These are phyloP conservation scores for Aphelenchoides besseyi DNA, from an alignment of 1,140 invertebrate species.

Conservation along the genomic window DNA sequence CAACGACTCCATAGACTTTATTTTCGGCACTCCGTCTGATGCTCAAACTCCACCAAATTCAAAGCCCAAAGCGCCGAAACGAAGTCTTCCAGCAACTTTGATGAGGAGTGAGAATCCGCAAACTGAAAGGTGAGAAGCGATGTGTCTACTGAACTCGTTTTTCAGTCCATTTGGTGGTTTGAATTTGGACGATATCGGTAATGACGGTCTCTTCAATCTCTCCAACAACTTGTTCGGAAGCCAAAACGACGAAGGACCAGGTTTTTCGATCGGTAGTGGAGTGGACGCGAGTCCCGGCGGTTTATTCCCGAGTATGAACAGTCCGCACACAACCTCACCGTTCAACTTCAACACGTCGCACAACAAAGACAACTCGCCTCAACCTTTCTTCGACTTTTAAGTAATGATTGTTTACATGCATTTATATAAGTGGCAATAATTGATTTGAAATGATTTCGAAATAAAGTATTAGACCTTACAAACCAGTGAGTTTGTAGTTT, in stretches of 20 bases:
- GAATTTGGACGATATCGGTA: too few species aligned
- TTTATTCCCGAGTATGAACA: slow-evolving; percentile 33
- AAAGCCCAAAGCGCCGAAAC: too few species aligned
- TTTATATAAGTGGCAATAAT: slow-evolving; percentile 82
- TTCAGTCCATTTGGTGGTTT: too few species aligned
- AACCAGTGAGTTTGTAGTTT: slow-evolving; percentile 77
- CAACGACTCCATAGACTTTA: too few species aligned
- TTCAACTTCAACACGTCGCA: slow-evolving; percentile 5
- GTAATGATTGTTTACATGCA: slow-evolving; percentile 93
- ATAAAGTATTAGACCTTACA: slow-evolving; percentile 79
- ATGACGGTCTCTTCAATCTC: too few species aligned
- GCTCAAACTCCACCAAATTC: too few species aligned
- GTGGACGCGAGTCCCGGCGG: neutral
- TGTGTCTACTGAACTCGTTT: too few species aligned
- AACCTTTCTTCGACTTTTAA: slow-evolving; percentile 97
- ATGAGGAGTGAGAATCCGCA: too few species aligned
- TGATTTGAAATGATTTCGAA: slow-evolving; percentile 79
- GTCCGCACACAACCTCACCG: slow-evolving; percentile 14
- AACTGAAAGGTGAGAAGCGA: too few species aligned
- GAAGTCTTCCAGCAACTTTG: too few species aligned
- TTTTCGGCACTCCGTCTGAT: too few species aligned
- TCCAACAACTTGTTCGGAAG: too few species aligned
- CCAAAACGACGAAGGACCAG: neutral
- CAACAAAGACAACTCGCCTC: slow-evolving; percentile 17
- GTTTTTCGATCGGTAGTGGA: neutral